Evolutionary conservation across 2,888 invertebrate species (phyloP), one percentile per base, ranked within the genome.

Genomic region (Agelastica alni): DNA sequence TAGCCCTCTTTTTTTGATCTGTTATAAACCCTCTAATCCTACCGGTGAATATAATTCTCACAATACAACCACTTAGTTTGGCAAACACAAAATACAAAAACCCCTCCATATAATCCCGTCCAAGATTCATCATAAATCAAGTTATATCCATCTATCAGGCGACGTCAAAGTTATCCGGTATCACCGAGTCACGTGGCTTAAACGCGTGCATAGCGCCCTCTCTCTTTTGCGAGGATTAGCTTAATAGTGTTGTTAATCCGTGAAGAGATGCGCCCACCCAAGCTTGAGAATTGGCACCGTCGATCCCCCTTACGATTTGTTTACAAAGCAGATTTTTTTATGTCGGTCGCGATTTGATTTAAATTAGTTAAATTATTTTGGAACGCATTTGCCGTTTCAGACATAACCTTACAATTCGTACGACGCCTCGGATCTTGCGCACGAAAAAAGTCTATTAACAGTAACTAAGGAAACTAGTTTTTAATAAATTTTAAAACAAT

Each of bases 161-260:
- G 54, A 56, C 58, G 63, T 66, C 64, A 64, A 64, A 64, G 62
- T 63, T 60, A 61, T 57, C 63, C 56, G 53, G 59, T 60, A 58
- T 55, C 56, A 53, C 47, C 34, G 41, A 45, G 65, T 31, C 72
- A 69, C 73, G 73, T 69, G 73, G 59, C 65, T 28, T 62, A n/a
- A n/a, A 44, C 68, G 68, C 66, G 66, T 63, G 68, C 42, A 61
- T 28, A 36, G 52, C 56, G 59, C 61, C 56, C 62, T 60, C 57
- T n/a, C n/a, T 52, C 54, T 65, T 59, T 63, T 56, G 62, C 61
- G 51, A 55, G 70, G 74, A 74, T 75, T 74, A 75, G 69, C 70
- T 73, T 75, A 75, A 75, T 75, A 75, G 75, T 74, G 71, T 73
- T 74, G 75, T 75, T 75, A 75, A 75, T 74, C 75, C 74, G 66